A percentile compares a stretch with the other conserved stretches of the same genome.
phyloP scores from a whole-genome alignment of 2,797 vertebrate genomes.

The Pithecia hirsuta region DNA sequence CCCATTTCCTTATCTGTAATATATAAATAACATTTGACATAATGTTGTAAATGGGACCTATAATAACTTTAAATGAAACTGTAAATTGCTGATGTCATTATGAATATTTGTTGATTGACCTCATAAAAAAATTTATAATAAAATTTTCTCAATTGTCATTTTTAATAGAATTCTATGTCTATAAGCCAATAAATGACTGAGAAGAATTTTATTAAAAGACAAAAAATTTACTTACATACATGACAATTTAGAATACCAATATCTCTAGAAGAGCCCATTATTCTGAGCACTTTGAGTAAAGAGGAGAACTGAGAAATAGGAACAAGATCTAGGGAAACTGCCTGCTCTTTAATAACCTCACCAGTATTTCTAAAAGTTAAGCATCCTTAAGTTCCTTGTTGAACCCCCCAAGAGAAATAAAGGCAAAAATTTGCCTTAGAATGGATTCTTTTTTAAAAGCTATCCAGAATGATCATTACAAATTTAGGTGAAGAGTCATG shows the following conservation, averaged over 20 bases:
- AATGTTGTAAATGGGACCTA: not conserved
- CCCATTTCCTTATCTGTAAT: slow-evolving; percentile 15
- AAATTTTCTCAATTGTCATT: not conserved
- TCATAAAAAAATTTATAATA: not conserved
- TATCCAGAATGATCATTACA: not conserved
- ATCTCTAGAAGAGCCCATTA: not conserved
- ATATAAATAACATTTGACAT: not conserved
- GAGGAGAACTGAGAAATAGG: not conserved
- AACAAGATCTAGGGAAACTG: not conserved
- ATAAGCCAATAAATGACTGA: not conserved
- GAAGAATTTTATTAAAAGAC: not conserved
- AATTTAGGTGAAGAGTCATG: not conserved
- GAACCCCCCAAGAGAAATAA: slow-evolving; percentile 9
- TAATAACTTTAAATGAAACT: not conserved
- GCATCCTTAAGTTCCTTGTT: not conserved
- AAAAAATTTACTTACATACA: not conserved
- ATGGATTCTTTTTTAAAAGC: not conserved
- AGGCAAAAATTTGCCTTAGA: not conserved
- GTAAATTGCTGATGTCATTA: not conserved
- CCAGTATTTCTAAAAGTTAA: not conserved
- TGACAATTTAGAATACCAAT: not conserved
- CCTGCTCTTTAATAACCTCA: not conserved
- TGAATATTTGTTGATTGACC: not conserved
- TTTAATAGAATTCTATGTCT: not conserved
- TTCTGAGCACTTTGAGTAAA: not conserved